Evolutionary conservation across 1,140 invertebrate species (phyloP).

Genomic region (Cyphomyrmex costatus): DNA sequence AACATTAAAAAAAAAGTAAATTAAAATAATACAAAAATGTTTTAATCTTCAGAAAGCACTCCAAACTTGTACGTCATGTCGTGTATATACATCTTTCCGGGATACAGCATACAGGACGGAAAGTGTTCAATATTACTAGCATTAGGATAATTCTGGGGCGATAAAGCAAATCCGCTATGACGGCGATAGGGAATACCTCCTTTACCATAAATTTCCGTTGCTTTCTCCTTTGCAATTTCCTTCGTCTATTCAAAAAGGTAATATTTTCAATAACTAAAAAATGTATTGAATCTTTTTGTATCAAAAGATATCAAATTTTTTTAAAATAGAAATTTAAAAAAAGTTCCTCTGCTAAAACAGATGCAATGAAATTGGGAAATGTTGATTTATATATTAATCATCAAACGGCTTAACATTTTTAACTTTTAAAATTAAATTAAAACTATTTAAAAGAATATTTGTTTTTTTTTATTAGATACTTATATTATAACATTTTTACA

Average conservation of each 20-base stretch:
- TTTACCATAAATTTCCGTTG: conserved; percentile 85
- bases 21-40: neutral
- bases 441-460: too few species aligned
- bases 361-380: neutral
- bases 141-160: conserved; percentile 90
- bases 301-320: neutral
- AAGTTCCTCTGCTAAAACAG: neutral
- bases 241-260: conserved; percentile 5
- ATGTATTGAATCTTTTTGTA: neutral
- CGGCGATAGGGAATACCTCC: conserved; percentile 86
- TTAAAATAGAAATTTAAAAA: neutral
- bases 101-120: conserved; percentile 85
- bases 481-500: too few species aligned
- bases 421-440: too few species aligned
- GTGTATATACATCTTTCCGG: conserved; percentile 87
- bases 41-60: conserved; percentile 48
- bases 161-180: conserved; percentile 88
- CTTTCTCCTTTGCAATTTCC: neutral
- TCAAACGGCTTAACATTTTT: neutral
- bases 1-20: neutral
- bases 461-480: too few species aligned
- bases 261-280: neutral
- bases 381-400: neutral
- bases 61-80: conserved; percentile 86
- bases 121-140: conserved; percentile 87